Conservation (phyloP, 1,140 invertebrate genomes). For the Drosophila baimaii region DNA sequence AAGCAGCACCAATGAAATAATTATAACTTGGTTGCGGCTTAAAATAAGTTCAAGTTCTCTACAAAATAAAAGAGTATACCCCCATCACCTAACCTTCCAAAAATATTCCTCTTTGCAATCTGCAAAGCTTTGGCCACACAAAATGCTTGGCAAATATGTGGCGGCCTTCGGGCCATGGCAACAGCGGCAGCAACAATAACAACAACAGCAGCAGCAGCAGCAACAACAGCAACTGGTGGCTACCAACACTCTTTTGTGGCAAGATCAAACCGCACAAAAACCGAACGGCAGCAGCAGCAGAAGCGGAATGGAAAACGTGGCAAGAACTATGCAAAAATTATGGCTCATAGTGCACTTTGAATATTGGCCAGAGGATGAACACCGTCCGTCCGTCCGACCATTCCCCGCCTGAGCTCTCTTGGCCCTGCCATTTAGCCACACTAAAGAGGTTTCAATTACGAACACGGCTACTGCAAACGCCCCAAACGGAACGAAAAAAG, state of each 20-base stretch:
- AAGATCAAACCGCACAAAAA: conserved; percentile 58
- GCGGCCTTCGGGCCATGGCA: conserved; percentile 61
- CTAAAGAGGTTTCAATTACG: conserved; percentile 83
- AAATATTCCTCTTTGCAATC: background rate
- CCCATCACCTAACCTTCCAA: background rate
- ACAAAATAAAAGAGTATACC: background rate
- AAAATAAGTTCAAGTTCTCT: no score
- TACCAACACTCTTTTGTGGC: conserved; percentile 63
- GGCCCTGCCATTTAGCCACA: conserved; percentile 75
- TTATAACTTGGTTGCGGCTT: no score
- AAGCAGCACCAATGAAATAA: no score
- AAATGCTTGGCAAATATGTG: conserved; percentile 77
- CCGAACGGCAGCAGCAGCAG: conserved; percentile 28
- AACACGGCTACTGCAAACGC: conserved; percentile 74
- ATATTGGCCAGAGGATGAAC: conserved; percentile 58
- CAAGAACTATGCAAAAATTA: conserved; percentile 81
- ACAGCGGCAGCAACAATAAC: conserved; percentile 14
- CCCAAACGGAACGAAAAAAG: conserved; percentile 47
- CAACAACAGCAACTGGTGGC: conserved; percentile 22
- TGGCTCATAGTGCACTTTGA: conserved; percentile 73
- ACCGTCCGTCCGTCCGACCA: conserved; percentile 6
- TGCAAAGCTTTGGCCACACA: conserved; percentile 61
- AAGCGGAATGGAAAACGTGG: conserved; percentile 64
- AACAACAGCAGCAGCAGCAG: conserved; percentile 18
- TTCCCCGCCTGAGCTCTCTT: conserved; percentile 21